These are phyloP conservation scores for Labrus mixtus DNA, from an alignment of 2,113 vertebrate genomes.

Conservation along the genomic window DNA sequence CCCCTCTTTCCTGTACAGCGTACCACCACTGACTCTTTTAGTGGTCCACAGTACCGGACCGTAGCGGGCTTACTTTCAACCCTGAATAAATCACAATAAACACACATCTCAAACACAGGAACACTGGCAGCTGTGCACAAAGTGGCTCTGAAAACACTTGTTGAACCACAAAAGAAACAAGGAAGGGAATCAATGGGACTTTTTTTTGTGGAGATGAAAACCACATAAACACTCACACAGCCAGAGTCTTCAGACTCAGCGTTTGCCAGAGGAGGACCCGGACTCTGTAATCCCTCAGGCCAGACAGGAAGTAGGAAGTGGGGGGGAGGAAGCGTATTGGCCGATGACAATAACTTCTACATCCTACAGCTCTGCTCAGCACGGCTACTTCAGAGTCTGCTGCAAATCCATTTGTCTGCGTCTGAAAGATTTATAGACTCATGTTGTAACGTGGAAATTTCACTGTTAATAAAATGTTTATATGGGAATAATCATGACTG, in stretches of 20 bases:
- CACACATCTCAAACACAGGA: conserved; percentile 1
- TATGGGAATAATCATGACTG: not conserved
- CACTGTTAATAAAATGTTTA: not conserved
- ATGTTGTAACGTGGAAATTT: not conserved
- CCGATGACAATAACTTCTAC: conserved; percentile 60
- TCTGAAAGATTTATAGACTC: conserved; percentile 33
- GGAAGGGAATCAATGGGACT: conserved; percentile 16
- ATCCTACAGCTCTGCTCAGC: conserved; percentile 42
- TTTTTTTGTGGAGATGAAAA: conserved; percentile 59
- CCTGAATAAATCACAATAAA: too few species aligned
- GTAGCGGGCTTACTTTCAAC: too few species aligned
- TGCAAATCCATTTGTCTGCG: not conserved
- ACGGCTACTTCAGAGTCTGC: not conserved
- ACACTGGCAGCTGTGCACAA: conserved; percentile 22
- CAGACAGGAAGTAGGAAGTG: conserved; percentile 71
- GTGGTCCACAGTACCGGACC: too few species aligned
- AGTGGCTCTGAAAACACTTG: conserved; percentile 25
- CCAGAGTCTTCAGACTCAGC: conserved; percentile 10
- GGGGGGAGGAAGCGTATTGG: conserved; percentile 58
- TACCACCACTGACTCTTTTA: too few species aligned
- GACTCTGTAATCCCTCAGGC: conserved; percentile 18
- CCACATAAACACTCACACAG: conserved; percentile 33
- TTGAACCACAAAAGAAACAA: conserved; percentile 10
- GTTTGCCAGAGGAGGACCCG: conserved; percentile 19
- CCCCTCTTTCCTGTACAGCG: too few species aligned